Evolutionary conservation across 1,140 invertebrate species (phyloP).

Genomic region (Drosophila erecta): DNA sequence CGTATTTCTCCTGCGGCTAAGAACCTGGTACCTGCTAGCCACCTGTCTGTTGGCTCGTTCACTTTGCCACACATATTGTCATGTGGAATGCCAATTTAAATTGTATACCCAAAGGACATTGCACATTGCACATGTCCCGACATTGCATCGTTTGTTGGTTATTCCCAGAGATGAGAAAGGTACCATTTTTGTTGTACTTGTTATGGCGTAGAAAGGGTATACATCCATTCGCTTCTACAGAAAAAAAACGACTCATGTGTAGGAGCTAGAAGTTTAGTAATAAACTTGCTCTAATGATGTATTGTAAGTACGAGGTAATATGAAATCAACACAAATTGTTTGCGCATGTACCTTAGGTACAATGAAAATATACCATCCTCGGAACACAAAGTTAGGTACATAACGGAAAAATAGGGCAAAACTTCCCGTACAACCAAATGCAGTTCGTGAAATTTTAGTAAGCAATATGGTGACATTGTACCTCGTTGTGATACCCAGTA

Average conservation of each 20-base stretch:
- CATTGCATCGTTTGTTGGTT: slow-evolving; percentile 35
- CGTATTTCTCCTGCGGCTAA: slow-evolving; percentile 3
- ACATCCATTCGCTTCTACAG: no score
- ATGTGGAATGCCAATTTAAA: slow-evolving; percentile 82
- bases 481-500: no score
- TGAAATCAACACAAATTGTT: no score
- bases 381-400: no score
- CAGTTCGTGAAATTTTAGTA: no score
- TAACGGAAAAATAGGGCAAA: no score
- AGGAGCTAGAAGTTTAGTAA: no score
- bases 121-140: slow-evolving; percentile 59
- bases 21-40: slow-evolving; percentile 9
- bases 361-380: neutral
- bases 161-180: slow-evolving; percentile 9
- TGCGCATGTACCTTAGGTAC: neutral
- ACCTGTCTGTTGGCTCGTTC: slow-evolving; percentile 33
- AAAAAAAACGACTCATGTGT: no score
- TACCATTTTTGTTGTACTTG: neutral
- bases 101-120: slow-evolving; percentile 78
- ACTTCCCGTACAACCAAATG: no score
- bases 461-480: no score
- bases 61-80: slow-evolving; percentile 58
- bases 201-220: neutral
- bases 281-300: no score
- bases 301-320: no score